Conservation (phyloP, 1,140 invertebrate genomes). For the Bombus vancouverensis region DNA sequence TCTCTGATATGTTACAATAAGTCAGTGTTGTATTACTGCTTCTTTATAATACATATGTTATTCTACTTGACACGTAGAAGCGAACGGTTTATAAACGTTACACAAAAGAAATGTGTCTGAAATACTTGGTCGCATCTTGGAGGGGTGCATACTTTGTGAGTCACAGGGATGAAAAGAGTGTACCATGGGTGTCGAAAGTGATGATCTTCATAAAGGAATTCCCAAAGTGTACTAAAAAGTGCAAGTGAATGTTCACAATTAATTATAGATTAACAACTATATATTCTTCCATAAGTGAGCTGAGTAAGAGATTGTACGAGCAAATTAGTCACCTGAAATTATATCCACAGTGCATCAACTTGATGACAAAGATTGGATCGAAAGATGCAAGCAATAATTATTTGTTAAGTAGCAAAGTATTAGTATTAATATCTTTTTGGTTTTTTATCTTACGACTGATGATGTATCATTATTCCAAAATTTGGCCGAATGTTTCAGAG, state of each 20-base stretch:
- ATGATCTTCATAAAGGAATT: neutral
- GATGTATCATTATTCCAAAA: neutral
- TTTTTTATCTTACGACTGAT: neutral
- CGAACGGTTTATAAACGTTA: slow-evolving; percentile 67
- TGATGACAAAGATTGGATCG: neutral
- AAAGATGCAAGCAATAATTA: neutral
- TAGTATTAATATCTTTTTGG: neutral
- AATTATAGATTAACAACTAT: neutral
- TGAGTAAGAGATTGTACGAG: neutral
- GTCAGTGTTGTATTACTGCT: slow-evolving; percentile 79
- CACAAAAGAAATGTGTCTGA: slow-evolving; percentile 14
- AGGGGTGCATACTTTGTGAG: neutral
- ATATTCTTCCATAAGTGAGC: neutral
- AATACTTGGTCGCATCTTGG: slow-evolving; percentile 13
- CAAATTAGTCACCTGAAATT: neutral
- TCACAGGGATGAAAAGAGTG: neutral
- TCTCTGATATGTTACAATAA: slow-evolving; percentile 72
- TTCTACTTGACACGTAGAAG: slow-evolving; percentile 73
- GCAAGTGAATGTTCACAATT: neutral
- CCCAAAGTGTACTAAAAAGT: neutral
- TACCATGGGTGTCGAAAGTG: neutral
- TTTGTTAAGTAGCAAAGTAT: neutral
- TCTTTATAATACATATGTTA: slow-evolving; percentile 76
- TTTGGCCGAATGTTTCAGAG: slow-evolving; percentile 19
- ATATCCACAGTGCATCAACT: neutral